A percentile compares a stretch with the other conserved stretches of the same genome.
Conservation (phyloP, 92 coral and sea anemone genomes). For the Parazoanthus swiftii region DNA sequence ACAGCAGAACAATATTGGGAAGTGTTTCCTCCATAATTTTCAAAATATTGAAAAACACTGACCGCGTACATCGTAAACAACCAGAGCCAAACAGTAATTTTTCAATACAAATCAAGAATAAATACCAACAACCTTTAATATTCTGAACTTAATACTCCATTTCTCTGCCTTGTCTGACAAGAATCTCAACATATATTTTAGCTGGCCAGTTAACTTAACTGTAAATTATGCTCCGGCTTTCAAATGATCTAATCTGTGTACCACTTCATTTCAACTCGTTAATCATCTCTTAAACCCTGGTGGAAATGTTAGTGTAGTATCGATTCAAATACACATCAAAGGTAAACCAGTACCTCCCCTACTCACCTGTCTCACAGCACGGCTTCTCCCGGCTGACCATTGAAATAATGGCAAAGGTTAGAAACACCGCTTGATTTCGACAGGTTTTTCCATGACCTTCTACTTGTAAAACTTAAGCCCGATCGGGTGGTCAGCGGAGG, state of each 20-base stretch:
- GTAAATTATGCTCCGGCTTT: neutral
- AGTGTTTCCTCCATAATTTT: neutral
- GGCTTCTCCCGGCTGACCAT: slow-evolving; percentile 1
- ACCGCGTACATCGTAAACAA: neutral
- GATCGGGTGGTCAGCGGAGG: neutral
- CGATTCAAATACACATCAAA: neutral
- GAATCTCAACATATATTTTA: neutral
- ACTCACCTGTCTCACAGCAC: slow-evolving; percentile 9
- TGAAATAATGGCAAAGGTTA: neutral
- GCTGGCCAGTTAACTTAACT: neutral
- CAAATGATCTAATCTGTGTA: neutral
- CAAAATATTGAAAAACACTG: slow-evolving; percentile 8
- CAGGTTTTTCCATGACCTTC: neutral
- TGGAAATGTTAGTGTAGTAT: neutral
- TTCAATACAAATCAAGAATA: neutral
- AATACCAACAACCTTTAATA: neutral
- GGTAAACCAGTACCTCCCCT: neutral
- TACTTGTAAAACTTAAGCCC: too few species aligned
- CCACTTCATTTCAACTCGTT: neutral
- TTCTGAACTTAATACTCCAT: neutral
- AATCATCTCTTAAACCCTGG: neutral
- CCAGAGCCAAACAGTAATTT: neutral
- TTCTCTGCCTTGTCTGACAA: neutral
- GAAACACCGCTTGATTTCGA: neutral
- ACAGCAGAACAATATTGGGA: neutral